Percentiles rank a stretch among this genome's conserved stretches.
These are phyloP conservation scores for Phymanthus crucifer DNA, from an alignment of 92 coral and sea anemone genomes.

Conservation along the genomic window DNA sequence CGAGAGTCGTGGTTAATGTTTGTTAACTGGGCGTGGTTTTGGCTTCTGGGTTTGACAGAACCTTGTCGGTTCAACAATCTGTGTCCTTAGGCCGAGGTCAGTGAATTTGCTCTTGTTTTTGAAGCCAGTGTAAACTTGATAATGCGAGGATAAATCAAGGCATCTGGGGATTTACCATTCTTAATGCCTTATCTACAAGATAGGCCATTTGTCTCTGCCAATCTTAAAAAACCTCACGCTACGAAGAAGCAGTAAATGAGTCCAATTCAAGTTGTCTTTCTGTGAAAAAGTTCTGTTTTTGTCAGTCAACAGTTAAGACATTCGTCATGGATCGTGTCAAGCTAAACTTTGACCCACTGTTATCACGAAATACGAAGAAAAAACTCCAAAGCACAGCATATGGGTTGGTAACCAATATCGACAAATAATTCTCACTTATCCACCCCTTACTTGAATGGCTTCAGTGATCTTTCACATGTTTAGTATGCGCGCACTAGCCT, in stretches of 20 bases:
- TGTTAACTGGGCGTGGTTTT: constrained; percentile 1
- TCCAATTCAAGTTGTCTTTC: background rate
- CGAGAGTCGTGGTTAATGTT: background rate
- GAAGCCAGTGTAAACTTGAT: constrained; percentile 2
- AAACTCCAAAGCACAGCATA: background rate
- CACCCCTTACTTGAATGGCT: background rate
- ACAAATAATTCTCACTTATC: background rate
- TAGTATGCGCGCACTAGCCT: no score
- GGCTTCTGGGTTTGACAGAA: background rate
- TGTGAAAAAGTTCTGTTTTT: background rate
- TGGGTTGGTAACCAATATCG: background rate
- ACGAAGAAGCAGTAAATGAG: background rate
- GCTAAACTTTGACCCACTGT: constrained; percentile 8
- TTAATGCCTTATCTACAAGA: constrained; percentile 2
- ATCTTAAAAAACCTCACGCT: background rate
- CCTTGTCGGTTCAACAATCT: background rate
- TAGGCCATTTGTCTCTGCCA: background rate
- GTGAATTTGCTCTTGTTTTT: background rate
- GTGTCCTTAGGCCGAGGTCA: background rate
- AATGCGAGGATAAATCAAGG: background rate
- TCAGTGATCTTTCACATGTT: background rate
- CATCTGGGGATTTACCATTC: constrained; percentile 2
- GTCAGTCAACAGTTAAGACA: background rate
- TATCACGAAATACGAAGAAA: background rate
- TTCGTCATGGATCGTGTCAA: background rate